Evolutionary conservation across 2,797 vertebrate genomes (phyloP).

Genomic region (Hylomyscus alleni): DNA sequence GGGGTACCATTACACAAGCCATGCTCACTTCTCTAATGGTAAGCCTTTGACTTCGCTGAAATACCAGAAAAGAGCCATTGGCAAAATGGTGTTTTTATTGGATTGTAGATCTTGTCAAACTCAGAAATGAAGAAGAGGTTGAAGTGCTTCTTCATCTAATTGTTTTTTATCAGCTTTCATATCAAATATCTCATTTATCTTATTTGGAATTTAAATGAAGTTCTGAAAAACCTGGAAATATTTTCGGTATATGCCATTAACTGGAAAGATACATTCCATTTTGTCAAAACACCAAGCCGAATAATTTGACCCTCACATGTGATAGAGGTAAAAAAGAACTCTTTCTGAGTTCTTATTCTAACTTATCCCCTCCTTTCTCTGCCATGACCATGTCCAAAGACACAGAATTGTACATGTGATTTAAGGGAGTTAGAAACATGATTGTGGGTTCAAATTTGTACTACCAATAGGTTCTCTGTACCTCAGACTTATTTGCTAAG

Average conservation of each 20-base stretch:
- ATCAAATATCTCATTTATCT: conserved; percentile 18
- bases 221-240: not conserved
- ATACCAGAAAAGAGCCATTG: not conserved
- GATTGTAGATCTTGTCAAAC: conserved; percentile 1
- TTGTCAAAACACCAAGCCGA: conserved; percentile 32
- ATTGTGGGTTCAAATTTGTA: not conserved
- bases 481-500: not conserved
- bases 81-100: not conserved
- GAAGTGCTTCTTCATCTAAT: not conserved
- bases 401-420: not conserved
- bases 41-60: conserved; percentile 41
- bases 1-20: not conserved
- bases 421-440: conserved; percentile 2
- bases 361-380: not conserved
- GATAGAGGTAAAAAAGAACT: not conserved
- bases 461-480: not conserved
- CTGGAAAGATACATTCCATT: conserved; percentile 22
- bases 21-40: not conserved
- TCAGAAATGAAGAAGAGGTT: not conserved
- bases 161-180: conserved; percentile 16
- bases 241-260: not conserved
- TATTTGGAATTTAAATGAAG: conserved; percentile 17
- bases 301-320: not conserved
- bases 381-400: not conserved
- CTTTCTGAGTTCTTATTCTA: not conserved